Percentiles rank a stretch among this genome's conserved stretches.
Conservation (phyloP, 2,888 invertebrate species). For the Chymomyza caudatula region DNA sequence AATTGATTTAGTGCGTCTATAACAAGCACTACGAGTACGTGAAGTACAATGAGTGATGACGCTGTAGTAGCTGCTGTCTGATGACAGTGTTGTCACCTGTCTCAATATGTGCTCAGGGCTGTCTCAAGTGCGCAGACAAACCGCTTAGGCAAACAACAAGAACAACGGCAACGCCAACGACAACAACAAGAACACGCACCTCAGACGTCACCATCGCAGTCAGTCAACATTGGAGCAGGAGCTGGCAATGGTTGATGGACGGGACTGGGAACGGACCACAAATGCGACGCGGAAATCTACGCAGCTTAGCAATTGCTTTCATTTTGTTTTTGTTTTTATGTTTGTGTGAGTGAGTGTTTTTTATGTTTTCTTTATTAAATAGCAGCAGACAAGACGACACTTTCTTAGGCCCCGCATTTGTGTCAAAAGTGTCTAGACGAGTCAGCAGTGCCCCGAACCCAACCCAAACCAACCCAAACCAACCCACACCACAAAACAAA, state of each 20-base stretch:
- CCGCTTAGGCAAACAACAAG: constrained; percentile 39
- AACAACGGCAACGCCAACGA: constrained; percentile 21
- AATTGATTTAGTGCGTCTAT: constrained; percentile 62
- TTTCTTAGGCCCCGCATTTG: constrained; percentile 58
- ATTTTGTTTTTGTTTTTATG: constrained; percentile 33
- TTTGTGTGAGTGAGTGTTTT: constrained; percentile 2
- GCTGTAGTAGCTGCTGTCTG: constrained; percentile 6
- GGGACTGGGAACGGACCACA: neutral
- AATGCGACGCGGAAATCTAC: constrained; percentile 62
- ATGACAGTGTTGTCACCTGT: constrained; percentile 60
- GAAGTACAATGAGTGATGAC: constrained; percentile 38
- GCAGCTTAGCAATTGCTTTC: constrained; percentile 66
- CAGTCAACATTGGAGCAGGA: neutral
- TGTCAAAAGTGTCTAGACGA: constrained; percentile 67
- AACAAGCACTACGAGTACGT: constrained; percentile 21
- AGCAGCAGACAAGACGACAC: constrained; percentile 22
- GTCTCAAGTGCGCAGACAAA: constrained; percentile 52
- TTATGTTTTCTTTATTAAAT: constrained; percentile 14
- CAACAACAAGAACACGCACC: constrained; percentile 39
- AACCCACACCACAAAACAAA: neutral
- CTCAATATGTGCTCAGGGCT: constrained; percentile 67
- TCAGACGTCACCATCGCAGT: constrained; percentile 22
- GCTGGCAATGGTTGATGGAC: neutral
- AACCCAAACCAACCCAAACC: no score
- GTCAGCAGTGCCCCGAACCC: constrained; percentile 7